These are phyloP conservation scores for Chrysochloris asiatica DNA, from an alignment of 2,113 vertebrate genomes.

Conservation along the genomic window DNA sequence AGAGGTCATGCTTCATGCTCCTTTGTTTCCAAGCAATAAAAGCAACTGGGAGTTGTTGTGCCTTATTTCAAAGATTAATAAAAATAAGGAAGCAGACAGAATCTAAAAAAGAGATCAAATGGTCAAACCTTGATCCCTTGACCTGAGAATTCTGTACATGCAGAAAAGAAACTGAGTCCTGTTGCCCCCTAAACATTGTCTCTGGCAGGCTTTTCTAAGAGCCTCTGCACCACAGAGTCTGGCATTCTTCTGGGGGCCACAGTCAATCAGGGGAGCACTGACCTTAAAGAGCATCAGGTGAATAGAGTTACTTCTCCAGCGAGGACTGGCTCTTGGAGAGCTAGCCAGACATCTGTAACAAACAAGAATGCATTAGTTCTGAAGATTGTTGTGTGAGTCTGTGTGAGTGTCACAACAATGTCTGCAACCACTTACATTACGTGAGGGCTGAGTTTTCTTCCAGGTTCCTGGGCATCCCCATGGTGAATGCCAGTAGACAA, in stretches of 20 bases:
- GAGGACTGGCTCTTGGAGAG: neutral
- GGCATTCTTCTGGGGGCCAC: neutral
- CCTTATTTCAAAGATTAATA: constrained; percentile 26
- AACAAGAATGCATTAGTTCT: constrained; percentile 33
- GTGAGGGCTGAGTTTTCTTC: constrained; percentile 2
- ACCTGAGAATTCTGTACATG: neutral
- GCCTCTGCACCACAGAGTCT: neutral
- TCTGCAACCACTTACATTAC: neutral
- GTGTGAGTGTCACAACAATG: neutral
- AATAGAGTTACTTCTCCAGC: neutral
- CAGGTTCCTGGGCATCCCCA: neutral
- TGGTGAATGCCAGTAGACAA: neutral
- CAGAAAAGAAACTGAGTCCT: neutral
- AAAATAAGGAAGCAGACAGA: neutral
- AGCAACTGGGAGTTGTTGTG: neutral
- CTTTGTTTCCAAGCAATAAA: constrained; percentile 1
- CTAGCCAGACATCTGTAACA: neutral
- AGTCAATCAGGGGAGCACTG: neutral
- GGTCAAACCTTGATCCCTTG: neutral
- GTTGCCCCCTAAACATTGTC: neutral
- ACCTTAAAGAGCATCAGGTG: neutral
- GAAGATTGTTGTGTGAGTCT: neutral
- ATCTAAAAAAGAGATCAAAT: neutral
- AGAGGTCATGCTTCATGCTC: neutral
- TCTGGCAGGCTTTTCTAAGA: neutral